Base-by-base conservation (phyloP, 2,113 vertebrate species). In the Isurus oxyrinchus region DNA sequence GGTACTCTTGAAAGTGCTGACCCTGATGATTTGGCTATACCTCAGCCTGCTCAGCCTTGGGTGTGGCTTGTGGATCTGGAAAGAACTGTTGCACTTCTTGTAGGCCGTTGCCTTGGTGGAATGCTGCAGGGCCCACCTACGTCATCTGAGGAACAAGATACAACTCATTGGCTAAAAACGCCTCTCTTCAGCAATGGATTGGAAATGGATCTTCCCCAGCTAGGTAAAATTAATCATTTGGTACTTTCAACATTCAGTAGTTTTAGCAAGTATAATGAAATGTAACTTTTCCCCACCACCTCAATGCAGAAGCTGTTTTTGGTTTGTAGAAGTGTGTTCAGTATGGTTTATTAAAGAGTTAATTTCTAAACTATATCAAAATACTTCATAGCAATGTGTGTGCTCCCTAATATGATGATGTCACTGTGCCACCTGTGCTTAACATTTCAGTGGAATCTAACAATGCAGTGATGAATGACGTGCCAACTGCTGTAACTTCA, bases 21-120 rank as follows among this genome's bases (percentile, higher is more conserved):
- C 94, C 98, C 99, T 5, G 98, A 98, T 0, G 98, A 98, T 0
- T 96, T 98, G 97, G 98, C 98, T 0, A 97, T 99, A 96, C 98
- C 98, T 0, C 98, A 97, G 97, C 98, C 98, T 0, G 99, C 98
- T 0, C 98, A 99, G 96, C 98, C 98, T 0, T 99, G 99, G 99
- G 99, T 99, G 81, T 99, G 99, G 99, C 98, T 99, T 0, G 99
- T 99, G 96, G 99, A 99, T 97, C 97, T 99, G 86, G 99, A 99
- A 98, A 98, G 99, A 97, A 99, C 99, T 0, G 98, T 98, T 0
- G 99, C 99, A 66, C 97, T 99, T 96, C 98, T 99, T 87, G 98
- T 99, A 1, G 99, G 99, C 0, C 98, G 98, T 0, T 99, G 99
- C 96, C 98, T 99, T 0, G 99, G 99, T 0, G 99, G 99, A 96